phyloP scores from a whole-genome alignment of 2,113 vertebrate genomes.

The Arizona elegans region DNA sequence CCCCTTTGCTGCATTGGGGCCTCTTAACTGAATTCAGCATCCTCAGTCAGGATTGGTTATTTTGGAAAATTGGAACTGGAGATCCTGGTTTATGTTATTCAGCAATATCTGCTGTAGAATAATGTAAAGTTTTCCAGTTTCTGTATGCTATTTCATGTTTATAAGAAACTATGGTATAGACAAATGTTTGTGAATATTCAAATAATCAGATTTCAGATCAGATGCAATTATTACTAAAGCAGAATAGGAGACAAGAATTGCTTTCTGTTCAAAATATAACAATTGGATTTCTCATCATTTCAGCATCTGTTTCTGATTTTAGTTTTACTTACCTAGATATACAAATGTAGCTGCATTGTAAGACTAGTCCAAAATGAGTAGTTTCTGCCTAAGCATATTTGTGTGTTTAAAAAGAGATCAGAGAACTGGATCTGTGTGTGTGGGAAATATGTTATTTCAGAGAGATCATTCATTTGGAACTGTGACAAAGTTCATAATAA shows the following conservation, averaged over 20 bases:
- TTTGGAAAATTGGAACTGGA: not conserved
- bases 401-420: not conserved
- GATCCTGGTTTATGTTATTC: not conserved
- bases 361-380: not conserved
- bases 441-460: not conserved
- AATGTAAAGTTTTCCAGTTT: not conserved
- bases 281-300: not conserved
- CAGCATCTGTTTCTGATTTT: not conserved
- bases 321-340: not conserved
- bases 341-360: not conserved
- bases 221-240: not conserved
- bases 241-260: not conserved
- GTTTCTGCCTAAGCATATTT: not conserved
- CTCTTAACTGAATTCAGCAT: not conserved
- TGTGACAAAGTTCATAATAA: not conserved
- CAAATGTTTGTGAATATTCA: not conserved
- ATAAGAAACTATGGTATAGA: not conserved
- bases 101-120: not conserved
- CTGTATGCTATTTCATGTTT: not conserved
- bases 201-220: not conserved
- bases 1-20: not conserved
- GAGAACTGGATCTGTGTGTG: not conserved
- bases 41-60: not conserved
- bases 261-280: not conserved
- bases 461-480: not conserved